Conservation (phyloP, 2,888 invertebrate genomes). For the Lasius platythorax region DNA sequence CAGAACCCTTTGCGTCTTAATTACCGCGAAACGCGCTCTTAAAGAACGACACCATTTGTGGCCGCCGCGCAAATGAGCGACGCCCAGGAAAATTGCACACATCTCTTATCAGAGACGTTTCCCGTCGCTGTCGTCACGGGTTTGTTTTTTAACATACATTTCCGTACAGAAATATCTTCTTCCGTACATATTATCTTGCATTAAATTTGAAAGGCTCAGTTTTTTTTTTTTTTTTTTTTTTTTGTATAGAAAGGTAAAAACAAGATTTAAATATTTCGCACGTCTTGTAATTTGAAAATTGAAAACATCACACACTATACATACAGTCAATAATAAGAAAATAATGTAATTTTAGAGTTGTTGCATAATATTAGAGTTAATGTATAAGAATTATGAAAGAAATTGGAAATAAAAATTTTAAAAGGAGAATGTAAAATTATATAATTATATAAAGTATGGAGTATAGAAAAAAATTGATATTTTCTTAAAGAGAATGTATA, state of each 20-base stretch:
- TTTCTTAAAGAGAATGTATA: not conserved
- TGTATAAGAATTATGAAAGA: not conserved
- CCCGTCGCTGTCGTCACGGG: not conserved
- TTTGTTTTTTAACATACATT: not conserved
- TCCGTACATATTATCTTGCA: not conserved
- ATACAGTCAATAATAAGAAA: not conserved
- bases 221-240: not conserved
- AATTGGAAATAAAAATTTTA: not conserved
- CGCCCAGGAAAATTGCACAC: constrained; percentile 29
- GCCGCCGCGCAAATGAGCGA: constrained; percentile 39
- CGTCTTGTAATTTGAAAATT: constrained; percentile 1
- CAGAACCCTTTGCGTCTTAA: constrained; percentile 77
- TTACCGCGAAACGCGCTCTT: constrained; percentile 67
- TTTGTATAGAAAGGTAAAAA: not conserved
- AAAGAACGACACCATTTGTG: constrained; percentile 56
- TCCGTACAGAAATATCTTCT: not conserved
- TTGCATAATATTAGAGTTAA: not conserved
- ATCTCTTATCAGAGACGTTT: constrained; percentile 2
- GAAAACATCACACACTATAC: not conserved
- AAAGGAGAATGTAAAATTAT: not conserved
- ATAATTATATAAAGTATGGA: not conserved
- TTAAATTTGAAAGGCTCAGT: not conserved
- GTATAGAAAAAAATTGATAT: not conserved
- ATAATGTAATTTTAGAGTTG: not conserved
- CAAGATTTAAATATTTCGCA: not conserved